Evolutionary conservation across 1,140 invertebrate genomes (phyloP).

Genomic region (Sinonovacula constricta): DNA sequence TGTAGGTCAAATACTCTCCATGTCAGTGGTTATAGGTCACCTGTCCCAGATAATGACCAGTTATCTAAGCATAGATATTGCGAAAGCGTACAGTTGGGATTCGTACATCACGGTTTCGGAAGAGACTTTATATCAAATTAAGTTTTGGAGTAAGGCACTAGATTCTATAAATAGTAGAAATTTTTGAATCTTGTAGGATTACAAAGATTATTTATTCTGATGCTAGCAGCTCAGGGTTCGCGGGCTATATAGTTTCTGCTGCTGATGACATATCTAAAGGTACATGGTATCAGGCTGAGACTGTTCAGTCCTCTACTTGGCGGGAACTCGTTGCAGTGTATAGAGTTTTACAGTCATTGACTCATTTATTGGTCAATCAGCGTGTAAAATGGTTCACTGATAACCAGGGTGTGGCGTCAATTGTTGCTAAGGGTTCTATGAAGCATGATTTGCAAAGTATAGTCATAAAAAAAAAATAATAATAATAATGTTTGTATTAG

Average conservation of each 20-base stretch:
- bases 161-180: not conserved
- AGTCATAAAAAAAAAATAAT: too few species aligned
- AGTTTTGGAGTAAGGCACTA: not conserved
- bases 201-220: slow-evolving; percentile 11
- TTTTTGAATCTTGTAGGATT: not conserved
- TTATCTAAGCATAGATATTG: too few species aligned
- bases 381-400: slow-evolving; percentile 10
- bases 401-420: not conserved
- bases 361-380: not conserved
- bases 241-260: not conserved
- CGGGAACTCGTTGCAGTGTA: not conserved
- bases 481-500: not conserved
- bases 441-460: slow-evolving; percentile 8
- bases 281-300: not conserved
- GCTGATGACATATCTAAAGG: not conserved
- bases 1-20: slow-evolving; percentile 4
- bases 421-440: slow-evolving; percentile 15
- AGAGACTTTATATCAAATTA: not conserved
- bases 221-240: not conserved
- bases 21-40: not conserved
- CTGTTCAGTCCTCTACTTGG: not conserved
- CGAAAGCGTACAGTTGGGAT: not conserved
- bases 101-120: not conserved
- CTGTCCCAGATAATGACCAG: slow-evolving; percentile 7
- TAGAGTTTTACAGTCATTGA: not conserved